These are phyloP conservation scores for Archips xylosteana DNA, from an alignment of 2,888 invertebrate species.

Conservation along the genomic window DNA sequence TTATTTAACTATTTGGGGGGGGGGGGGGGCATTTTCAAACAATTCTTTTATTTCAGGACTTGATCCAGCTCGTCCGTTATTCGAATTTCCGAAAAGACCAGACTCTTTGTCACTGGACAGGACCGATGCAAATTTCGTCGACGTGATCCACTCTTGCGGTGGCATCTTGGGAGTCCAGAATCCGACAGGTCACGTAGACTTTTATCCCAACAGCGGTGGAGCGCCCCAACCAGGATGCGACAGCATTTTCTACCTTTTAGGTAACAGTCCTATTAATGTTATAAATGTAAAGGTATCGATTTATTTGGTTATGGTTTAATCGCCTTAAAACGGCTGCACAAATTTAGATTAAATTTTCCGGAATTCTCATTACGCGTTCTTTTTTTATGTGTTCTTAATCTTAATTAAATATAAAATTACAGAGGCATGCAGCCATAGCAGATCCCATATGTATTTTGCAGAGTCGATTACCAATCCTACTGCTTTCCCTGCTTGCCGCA, in stretches of 20 bases:
- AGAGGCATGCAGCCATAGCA: conserved; percentile 89
- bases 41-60: conserved; percentile 74
- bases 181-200: conserved; percentile 88
- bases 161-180: conserved; percentile 87
- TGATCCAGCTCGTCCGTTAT: conserved; percentile 89
- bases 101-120: conserved; percentile 84
- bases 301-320: no score
- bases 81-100: conserved; percentile 83
- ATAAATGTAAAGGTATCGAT: no score
- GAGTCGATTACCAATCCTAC: conserved; percentile 85
- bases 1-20: no score
- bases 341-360: no score
- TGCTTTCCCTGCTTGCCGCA: conserved; percentile 83
- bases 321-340: no score
- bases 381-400: no score
- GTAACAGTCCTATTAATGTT: not conserved
- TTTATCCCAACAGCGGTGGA: conserved; percentile 89
- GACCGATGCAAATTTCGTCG: conserved; percentile 87
- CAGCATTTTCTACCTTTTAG: conserved; percentile 65
- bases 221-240: conserved; percentile 88
- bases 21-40: no score
- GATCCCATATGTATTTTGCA: conserved; percentile 86
- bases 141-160: conserved; percentile 89
- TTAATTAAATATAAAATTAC: conserved; percentile 48
- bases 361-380: no score